Percentiles rank a stretch among this genome's conserved stretches.
Evolutionary conservation across 2,113 vertebrate genomes (phyloP).

Genomic region (Bos javanicus): DNA sequence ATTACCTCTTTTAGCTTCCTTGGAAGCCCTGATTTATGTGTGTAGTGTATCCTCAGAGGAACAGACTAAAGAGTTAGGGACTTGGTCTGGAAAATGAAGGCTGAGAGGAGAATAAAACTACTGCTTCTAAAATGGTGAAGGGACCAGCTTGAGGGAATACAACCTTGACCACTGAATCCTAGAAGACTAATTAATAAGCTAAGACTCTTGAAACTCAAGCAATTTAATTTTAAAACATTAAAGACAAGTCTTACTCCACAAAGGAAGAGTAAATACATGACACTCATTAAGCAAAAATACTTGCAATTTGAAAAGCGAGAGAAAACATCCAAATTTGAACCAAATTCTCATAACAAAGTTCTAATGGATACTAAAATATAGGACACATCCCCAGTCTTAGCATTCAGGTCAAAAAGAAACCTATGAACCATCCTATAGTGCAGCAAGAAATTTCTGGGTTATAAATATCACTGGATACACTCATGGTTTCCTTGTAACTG

Average conservation of each 20-base stretch:
- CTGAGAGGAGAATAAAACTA: conserved; percentile 4
- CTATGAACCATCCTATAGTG: not conserved
- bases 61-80: conserved; percentile 46
- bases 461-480: not conserved
- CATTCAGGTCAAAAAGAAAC: not conserved
- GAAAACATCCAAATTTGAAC: not conserved
- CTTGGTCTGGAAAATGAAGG: conserved; percentile 52
- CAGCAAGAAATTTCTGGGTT: not conserved
- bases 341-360: not conserved
- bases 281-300: not conserved
- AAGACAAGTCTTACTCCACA: conserved; percentile 37
- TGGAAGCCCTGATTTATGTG: conserved; percentile 65
- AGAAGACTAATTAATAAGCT: conserved; percentile 64
- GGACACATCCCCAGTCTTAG: not conserved
- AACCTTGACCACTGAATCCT: conserved; percentile 65
- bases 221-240: conserved; percentile 51
- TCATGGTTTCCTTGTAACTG: not conserved
- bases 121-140: not conserved
- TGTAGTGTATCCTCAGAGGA: conserved; percentile 51
- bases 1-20: conserved; percentile 72
- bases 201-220: conserved; percentile 29
- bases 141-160: conserved; percentile 20
- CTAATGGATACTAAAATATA: not conserved
- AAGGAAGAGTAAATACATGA: conserved; percentile 27
- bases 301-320: not conserved